Evolutionary conservation across 2,888 invertebrate species (phyloP).

Genomic region (Lasioglossum pauxillum): DNA sequence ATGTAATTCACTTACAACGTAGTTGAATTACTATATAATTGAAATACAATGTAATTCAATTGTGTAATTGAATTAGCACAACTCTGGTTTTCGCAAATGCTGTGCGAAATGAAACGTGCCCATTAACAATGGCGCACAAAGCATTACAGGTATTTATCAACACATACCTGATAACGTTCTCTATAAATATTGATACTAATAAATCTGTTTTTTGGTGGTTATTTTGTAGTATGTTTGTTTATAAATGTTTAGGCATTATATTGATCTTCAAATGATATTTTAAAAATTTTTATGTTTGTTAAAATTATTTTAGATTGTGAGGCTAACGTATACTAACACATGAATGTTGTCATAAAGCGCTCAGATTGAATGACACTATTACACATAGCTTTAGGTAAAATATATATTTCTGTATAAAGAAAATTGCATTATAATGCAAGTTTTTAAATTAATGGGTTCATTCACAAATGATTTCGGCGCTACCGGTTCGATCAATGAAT

Average conservation of each 20-base stretch:
- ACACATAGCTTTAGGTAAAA: too few relatives aligned
- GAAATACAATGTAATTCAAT: too few relatives aligned
- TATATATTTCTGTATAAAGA: not conserved
- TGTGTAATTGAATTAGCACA: too few relatives aligned
- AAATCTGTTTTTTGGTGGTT: too few relatives aligned
- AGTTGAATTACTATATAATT: too few relatives aligned
- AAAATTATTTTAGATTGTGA: not conserved
- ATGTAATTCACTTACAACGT: too few relatives aligned
- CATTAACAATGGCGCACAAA: not conserved
- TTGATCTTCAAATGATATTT: not conserved
- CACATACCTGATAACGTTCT: not conserved
- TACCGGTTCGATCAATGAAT: too few relatives aligned
- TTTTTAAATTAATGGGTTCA: not conserved
- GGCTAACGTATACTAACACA: too few relatives aligned
- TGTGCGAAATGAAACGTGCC: not conserved
- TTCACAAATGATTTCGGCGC: too few relatives aligned
- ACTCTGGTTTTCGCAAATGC: not conserved
- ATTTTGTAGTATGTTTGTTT: not conserved
- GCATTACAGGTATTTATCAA: not conserved
- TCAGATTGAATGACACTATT: too few relatives aligned
- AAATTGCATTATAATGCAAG: not conserved
- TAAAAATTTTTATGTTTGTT: not conserved
- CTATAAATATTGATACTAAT: not conserved
- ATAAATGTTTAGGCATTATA: not conserved
- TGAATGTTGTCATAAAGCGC: too few relatives aligned